A percentile compares a stretch with the other conserved stretches of the same genome.
Evolutionary conservation across 2,888 invertebrate species (phyloP).

Genomic region (Athripsodes cinereus): DNA sequence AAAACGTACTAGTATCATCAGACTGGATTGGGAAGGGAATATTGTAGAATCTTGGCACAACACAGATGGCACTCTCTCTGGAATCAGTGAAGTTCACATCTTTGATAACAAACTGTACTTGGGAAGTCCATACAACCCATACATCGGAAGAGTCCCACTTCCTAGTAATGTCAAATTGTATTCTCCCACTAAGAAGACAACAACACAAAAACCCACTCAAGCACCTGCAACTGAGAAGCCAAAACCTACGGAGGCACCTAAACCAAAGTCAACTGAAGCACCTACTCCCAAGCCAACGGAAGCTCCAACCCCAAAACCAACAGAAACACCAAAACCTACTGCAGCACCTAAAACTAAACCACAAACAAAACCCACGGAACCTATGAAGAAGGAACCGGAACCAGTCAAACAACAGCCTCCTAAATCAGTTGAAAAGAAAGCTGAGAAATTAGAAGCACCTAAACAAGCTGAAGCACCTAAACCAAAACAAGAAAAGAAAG

Average conservation of each 20-base stretch:
- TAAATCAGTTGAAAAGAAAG: conserved; percentile 21
- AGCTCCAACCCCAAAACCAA: conserved; percentile 26
- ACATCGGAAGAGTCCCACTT: conserved; percentile 57
- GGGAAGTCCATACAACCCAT: conserved; percentile 64
- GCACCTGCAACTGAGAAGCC: conserved; percentile 28
- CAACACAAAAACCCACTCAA: conserved; percentile 31
- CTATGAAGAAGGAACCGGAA: conserved; percentile 28
- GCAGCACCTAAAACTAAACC: conserved; percentile 29
- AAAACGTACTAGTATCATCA: conserved; percentile 52
- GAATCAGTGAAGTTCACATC: conserved; percentile 62
- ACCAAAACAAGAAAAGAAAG: conserved; percentile 26
- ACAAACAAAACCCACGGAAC: conserved; percentile 29
- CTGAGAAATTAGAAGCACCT: conserved; percentile 24
- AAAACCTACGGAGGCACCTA: conserved; percentile 25
- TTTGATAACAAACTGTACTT: conserved; percentile 58
- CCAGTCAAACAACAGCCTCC: conserved; percentile 27
- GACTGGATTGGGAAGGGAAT: conserved; percentile 66
- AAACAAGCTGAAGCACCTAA: conserved; percentile 26
- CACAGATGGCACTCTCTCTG: conserved; percentile 47
- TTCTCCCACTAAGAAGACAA: conserved; percentile 33
- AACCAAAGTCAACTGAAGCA: conserved; percentile 27
- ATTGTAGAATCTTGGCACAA: conserved; percentile 63
- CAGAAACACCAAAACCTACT: conserved; percentile 26
- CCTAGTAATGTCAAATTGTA: conserved; percentile 38
- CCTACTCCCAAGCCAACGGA: conserved; percentile 28